Percentiles rank a stretch among this genome's conserved stretches.
phyloP scores from a whole-genome alignment of 37 sponge, comb jelly and placozoan genomes.

The Dysidea cf. avara region DNA sequence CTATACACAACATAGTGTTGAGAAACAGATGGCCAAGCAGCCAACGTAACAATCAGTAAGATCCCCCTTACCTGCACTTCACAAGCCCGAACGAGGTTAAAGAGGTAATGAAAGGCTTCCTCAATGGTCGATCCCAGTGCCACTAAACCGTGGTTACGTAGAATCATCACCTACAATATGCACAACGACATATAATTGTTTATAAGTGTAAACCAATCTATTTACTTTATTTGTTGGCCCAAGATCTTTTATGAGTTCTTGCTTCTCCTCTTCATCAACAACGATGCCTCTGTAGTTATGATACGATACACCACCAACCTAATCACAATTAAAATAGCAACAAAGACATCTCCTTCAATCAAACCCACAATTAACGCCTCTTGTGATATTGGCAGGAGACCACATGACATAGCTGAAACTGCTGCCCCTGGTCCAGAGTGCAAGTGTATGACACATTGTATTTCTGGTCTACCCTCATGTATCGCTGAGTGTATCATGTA shows the following conservation, averaged over 20 bases:
- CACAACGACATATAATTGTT: no score
- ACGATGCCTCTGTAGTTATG: constrained; percentile 42
- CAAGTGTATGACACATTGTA: constrained; percentile 69
- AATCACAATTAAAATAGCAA: no score
- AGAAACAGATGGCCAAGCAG: no score
- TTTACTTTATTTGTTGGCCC: constrained; percentile 53
- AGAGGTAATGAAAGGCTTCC: constrained; percentile 72
- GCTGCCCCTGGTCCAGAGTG: constrained; percentile 68
- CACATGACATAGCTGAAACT: constrained; percentile 91
- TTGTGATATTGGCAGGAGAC: constrained; percentile 79
- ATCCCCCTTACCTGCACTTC: constrained; percentile 91
- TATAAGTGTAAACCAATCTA: background rate
- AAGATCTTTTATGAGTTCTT: no score
- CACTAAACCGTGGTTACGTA: constrained; percentile 83
- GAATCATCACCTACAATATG: constrained; percentile 62
- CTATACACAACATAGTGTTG: no score
- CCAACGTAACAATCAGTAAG: no score
- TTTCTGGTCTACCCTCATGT: constrained; percentile 64
- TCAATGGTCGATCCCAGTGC: constrained; percentile 81
- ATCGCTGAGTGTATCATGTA: constrained; percentile 74
- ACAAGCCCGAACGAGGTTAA: constrained; percentile 75
- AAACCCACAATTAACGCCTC: constrained; percentile 69
- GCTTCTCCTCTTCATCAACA: constrained; percentile 34
- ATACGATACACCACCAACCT: constrained; percentile 54
- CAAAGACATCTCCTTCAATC: background rate